Evolutionary conservation across 1,140 invertebrate species (phyloP), one percentile per base, ranked within the genome.

Genomic region (Leptonema lineaticorne): DNA sequence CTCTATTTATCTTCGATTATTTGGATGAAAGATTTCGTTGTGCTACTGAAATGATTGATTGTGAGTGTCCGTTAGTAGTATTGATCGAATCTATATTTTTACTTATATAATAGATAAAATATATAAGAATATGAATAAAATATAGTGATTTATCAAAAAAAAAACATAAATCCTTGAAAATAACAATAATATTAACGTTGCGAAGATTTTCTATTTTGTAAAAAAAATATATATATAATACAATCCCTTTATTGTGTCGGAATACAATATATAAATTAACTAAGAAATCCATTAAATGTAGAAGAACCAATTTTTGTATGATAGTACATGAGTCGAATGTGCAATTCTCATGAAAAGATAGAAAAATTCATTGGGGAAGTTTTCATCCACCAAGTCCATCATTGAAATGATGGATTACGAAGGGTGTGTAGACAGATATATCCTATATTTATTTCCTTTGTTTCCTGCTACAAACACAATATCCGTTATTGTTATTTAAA

Each of bases 391-490:
- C 50, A 26, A 53, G 50, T 53, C 50, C 50, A 53, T 26, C 20
- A 53, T 20, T 4, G 50, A 53, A 53, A 53, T 53, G 50, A 53
- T 53, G 27, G 50, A 53, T 53, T 24, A 24, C 22, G 50, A 24
- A 53, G 50, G 50, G 50, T 24, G 50, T 20, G 27, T 53, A 53
- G 50, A 53, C n/a, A n/a, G n/a, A 53, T 53, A 53, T 53, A 26
- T 24, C 50, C 50, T 53, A 26, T 48, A 48, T 48, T 48, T 48
- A 48, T 48, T 48, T 48, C 27, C 24, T 53, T 53, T 53, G 50
- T 53, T 53, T 53, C 27, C 50, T n/a, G n/a, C n/a, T n/a, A n/a
- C n/a, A n/a, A n/a, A n/a, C n/a, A n/a, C n/a, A n/a, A n/a, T n/a
- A n/a, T n/a, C 50, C 22, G 8, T 53, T 53, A 24, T 53, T 53